Conservation (phyloP, 2,888 invertebrate species). For the Halictus ligatus region DNA sequence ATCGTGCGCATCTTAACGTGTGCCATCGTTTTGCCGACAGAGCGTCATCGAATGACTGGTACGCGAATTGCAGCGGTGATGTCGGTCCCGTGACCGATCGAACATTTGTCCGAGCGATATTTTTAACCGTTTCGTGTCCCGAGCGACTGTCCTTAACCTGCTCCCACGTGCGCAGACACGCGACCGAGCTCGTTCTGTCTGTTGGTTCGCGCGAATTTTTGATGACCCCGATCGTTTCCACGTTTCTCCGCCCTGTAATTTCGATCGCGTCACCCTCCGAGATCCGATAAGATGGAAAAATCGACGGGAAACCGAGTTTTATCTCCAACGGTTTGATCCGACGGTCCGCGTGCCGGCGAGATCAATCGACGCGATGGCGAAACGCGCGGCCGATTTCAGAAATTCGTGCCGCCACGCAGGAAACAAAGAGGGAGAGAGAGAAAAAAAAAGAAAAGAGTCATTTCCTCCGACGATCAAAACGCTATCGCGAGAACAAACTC, state of each 20-base stretch:
- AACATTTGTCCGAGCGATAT: slow-evolving; percentile 37
- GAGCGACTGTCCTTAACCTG: slow-evolving; percentile 59
- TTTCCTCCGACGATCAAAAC: not conserved
- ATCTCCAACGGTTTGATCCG: slow-evolving; percentile 15
- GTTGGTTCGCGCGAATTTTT: slow-evolving; percentile 29
- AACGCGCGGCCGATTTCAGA: not conserved
- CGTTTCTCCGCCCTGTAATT: slow-evolving; percentile 19
- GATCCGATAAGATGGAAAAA: slow-evolving; percentile 20
- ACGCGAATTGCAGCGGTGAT: slow-evolving; percentile 1
- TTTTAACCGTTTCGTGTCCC: slow-evolving; percentile 59
- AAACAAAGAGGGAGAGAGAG: too few species aligned
- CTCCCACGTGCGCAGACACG: slow-evolving; percentile 47
- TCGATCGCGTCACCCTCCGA: slow-evolving; percentile 18
- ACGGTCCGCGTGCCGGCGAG: not conserved
- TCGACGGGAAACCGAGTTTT: not conserved
- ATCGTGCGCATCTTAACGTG: too few species aligned
- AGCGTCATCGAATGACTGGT: too few species aligned
- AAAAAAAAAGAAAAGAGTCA: too few species aligned
- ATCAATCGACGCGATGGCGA: slow-evolving; percentile 30
- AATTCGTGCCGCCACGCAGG: too few species aligned
- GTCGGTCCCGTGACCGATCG: slow-evolving; percentile 40
- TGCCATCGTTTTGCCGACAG: too few species aligned
- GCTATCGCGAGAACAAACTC: not conserved
- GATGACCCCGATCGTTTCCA: slow-evolving; percentile 17
- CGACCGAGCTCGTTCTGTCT: slow-evolving; percentile 34